Base-by-base conservation (phyloP, 2,113 vertebrate genomes). In the Myocastor coypus region DNA sequence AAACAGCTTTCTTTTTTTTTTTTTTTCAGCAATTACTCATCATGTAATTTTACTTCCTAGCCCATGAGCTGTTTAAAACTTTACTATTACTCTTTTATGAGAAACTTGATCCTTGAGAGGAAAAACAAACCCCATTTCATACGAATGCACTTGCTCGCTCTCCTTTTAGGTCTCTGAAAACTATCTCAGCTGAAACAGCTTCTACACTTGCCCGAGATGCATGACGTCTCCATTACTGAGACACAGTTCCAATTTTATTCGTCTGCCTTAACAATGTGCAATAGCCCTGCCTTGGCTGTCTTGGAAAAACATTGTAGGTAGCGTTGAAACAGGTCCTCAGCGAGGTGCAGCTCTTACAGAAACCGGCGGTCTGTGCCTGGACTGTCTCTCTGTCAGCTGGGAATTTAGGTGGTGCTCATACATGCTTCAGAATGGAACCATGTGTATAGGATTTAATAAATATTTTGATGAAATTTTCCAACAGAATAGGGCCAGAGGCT, bases 401-500 rank as follows among this genome's bases (percentile, higher is more conserved):
- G 55, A 13, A 78, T 66, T 83, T 85, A 88, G 87, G 83, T 87
- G 42, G 50, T 64, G n/a, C 61, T 61, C 89, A 93, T 1, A 20
- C 66, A 46, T 3, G 32, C 68, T 84, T 93, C 81, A 81, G 96
- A 96, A 94, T 64, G 81, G 83, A 96, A 96, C 93, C 97, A 97
- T 84, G 93, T 97, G 96, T 30, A 88, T 55, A 93, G 81, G 84
- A 87, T 96, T 92, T 97, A 94, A 96, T 96, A 97, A 97, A 95
- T 87, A 92, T 93, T 94, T 95, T 96, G 95, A 96, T 97, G 90
- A 97, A 93, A 88, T 61, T 91, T 97, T 94, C 96, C 92, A 97
- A n/a, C 32, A 82, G 77, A 63, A 89, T 46, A 88, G 34, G 95
- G 78, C 75, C 68, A 96, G 83, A 81, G 86, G 93, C 68, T 68